Evolutionary conservation across 2,113 vertebrate genomes (phyloP).

Genomic region (Nannospalax galili): DNA sequence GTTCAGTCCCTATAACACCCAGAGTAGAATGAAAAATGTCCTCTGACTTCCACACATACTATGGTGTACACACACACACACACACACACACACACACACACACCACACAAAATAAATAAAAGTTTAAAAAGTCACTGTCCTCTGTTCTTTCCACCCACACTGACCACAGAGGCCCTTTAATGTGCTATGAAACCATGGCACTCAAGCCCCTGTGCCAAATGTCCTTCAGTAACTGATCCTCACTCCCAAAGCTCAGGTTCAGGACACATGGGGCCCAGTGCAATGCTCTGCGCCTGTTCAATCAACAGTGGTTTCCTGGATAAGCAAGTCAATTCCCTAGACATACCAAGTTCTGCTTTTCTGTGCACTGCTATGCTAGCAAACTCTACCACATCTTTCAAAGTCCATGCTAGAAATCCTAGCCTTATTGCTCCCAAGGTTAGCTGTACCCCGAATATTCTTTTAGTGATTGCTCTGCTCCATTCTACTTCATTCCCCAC

Average conservation of each 20-base stretch:
- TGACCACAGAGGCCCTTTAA: neutral
- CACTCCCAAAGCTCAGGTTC: neutral
- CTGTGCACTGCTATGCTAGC: neutral
- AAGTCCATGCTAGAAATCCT: neutral
- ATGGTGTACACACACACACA: neutral
- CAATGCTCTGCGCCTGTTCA: neutral
- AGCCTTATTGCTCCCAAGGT: neutral
- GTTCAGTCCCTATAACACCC: neutral
- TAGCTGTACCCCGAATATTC: neutral
- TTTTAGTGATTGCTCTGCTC: neutral
- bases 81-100: neutral
- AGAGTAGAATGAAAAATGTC: neutral
- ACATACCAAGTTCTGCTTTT: neutral
- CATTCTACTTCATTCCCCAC: neutral
- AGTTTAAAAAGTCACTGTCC: neutral
- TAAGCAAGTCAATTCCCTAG: neutral
- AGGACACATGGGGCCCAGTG: neutral
- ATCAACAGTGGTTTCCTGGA: neutral
- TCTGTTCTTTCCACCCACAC: neutral
- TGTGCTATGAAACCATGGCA: neutral
- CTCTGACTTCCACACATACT: neutral
- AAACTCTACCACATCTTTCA: conserved; percentile 10
- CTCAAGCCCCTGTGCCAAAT: neutral
- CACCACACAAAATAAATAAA: neutral
- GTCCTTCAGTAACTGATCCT: neutral